Conservation (phyloP, 1,140 invertebrate species). For the Coboldia fuscipes region DNA sequence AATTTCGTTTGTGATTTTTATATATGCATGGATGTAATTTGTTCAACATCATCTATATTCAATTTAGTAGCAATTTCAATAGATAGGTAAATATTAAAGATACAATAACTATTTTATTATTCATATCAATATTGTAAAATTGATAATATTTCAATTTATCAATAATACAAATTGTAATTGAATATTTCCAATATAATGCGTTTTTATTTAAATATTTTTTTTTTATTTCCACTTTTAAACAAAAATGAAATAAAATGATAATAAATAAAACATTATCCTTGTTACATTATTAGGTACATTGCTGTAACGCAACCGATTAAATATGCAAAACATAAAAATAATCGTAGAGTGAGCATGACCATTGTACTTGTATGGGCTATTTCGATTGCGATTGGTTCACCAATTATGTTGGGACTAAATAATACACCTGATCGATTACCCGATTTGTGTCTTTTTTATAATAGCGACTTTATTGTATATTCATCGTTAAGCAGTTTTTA, state of each 20-base stretch:
- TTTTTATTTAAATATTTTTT: too few relatives aligned
- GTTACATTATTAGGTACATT: too few relatives aligned
- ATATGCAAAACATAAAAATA: slow-evolving; percentile 97
- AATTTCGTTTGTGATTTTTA: slow-evolving; percentile 91
- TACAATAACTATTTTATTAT: neutral
- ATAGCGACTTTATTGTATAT: slow-evolving; percentile 93
- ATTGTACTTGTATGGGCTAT: slow-evolving; percentile 94
- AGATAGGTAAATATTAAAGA: slow-evolving; percentile 61
- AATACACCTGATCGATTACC: slow-evolving; percentile 57
- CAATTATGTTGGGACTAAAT: slow-evolving; percentile 90
- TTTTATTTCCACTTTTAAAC: too few relatives aligned
- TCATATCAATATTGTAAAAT: too few relatives aligned
- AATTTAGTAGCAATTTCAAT: slow-evolving; percentile 96
- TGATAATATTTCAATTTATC: too few relatives aligned
- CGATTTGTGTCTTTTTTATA: slow-evolving; percentile 86
- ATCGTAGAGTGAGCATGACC: slow-evolving; percentile 80
- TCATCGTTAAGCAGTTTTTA: slow-evolving; percentile 97
- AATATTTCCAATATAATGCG: too few relatives aligned
- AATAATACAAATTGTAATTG: too few relatives aligned
- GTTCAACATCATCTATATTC: slow-evolving; percentile 96
- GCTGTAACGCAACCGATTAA: slow-evolving; percentile 97
- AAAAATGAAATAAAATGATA: too few relatives aligned
- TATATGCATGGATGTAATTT: slow-evolving; percentile 96
- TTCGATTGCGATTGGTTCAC: slow-evolving; percentile 87
- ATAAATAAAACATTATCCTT: too few relatives aligned